phyloP scores from a whole-genome alignment of 2,113 vertebrate genomes.

The Myrmecobius fasciatus region DNA sequence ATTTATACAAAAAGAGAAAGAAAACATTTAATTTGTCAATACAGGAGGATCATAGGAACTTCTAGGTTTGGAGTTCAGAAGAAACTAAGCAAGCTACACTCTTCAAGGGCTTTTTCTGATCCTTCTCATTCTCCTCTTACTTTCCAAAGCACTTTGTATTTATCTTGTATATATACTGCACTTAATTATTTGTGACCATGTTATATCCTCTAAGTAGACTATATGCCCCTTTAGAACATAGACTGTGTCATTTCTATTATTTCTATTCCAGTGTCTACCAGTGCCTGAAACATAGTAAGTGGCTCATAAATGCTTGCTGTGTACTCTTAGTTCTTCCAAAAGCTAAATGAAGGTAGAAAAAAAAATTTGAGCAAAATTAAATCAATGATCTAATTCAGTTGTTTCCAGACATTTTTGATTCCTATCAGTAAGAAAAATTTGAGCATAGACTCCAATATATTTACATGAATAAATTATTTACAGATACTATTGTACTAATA shows the following conservation, averaged over 20 bases:
- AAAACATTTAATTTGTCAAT: slow-evolving; percentile 11
- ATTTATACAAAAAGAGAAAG: background rate
- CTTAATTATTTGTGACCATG: background rate
- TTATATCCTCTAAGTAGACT: background rate
- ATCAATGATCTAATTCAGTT: background rate
- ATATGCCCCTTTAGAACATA: background rate
- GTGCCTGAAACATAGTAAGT: background rate
- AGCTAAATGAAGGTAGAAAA: slow-evolving; percentile 64
- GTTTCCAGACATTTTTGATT: background rate
- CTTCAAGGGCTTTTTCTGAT: background rate
- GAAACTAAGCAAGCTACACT: slow-evolving; percentile 16
- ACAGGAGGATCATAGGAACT: slow-evolving; percentile 54
- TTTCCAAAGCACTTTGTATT: background rate
- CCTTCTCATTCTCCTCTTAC: background rate
- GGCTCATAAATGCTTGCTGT: background rate
- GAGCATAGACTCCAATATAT: background rate
- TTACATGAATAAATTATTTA: background rate
- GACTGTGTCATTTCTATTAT: background rate
- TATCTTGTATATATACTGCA: background rate
- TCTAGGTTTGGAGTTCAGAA: slow-evolving; percentile 57
- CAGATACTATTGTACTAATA: background rate
- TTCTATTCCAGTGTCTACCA: background rate
- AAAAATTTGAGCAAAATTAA: background rate
- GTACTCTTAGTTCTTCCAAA: slow-evolving; percentile 46
- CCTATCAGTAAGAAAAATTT: background rate